Evolutionary conservation across 2,797 vertebrate species (phyloP).

Genomic region (Eleutherodactylus coqui): DNA sequence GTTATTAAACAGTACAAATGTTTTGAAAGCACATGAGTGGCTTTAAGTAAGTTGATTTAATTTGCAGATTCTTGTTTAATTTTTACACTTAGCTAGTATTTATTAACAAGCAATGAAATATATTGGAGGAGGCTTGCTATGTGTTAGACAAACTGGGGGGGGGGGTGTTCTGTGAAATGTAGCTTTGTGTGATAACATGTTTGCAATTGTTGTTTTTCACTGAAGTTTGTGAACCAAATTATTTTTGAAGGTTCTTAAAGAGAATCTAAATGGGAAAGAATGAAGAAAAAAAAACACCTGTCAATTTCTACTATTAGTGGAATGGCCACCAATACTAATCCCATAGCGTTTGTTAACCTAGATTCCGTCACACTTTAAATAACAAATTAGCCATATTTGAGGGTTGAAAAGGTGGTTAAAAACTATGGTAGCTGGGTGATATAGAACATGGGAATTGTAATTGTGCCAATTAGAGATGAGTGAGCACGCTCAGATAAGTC

Average conservation of each 20-base stretch:
- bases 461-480: too few species aligned
- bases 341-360: too few species aligned
- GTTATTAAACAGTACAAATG: not conserved
- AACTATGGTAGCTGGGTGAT: too few species aligned
- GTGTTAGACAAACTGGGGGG: conserved; percentile 14
- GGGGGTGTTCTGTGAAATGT: not conserved
- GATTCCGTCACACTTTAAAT: too few species aligned
- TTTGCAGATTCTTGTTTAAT: conserved; percentile 16
- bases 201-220: not conserved
- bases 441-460: too few species aligned
- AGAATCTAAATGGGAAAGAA: not conserved
- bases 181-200: not conserved
- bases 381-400: too few species aligned
- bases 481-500: too few species aligned
- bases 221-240: not conserved
- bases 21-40: not conserved
- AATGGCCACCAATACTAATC: too few species aligned
- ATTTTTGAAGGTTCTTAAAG: not conserved
- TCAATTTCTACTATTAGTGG: too few species aligned
- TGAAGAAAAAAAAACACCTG: too few species aligned
- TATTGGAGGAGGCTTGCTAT: not conserved
- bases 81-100: conserved; percentile 10
- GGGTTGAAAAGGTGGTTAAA: too few species aligned
- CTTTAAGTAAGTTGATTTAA: not conserved
- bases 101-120: conserved; percentile 1